These are phyloP conservation scores for Brachyistius frenatus DNA, from an alignment of 2,113 vertebrate species.

Conservation along the genomic window DNA sequence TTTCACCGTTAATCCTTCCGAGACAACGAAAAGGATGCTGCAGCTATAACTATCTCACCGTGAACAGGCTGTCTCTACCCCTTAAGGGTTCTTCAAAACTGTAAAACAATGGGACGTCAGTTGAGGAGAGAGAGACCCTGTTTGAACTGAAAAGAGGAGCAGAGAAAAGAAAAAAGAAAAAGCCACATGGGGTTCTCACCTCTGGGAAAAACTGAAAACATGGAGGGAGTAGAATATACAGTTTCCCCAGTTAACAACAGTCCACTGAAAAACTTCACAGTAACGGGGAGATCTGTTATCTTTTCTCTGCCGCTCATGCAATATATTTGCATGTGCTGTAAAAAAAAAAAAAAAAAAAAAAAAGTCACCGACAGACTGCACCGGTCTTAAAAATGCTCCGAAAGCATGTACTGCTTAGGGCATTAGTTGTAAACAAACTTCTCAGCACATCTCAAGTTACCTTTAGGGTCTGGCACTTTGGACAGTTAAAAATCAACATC, in stretches of 20 bases:
- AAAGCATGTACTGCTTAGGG: neutral
- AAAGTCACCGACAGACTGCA: neutral
- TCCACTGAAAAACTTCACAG: neutral
- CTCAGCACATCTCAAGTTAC: slow-evolving; percentile 36
- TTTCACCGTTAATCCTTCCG: neutral
- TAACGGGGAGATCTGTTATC: neutral
- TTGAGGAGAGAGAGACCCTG: neutral
- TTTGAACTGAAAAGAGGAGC: slow-evolving; percentile 4
- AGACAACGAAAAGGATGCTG: slow-evolving; percentile 1
- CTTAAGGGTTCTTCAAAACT: slow-evolving; percentile 14
- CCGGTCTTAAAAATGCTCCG: slow-evolving; percentile 13
- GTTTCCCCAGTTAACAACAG: neutral
- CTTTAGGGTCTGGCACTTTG: slow-evolving; percentile 2
- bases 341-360: neutral
- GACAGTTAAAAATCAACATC: slow-evolving; percentile 29
- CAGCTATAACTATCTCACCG: neutral
- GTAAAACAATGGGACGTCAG: slow-evolving; percentile 26
- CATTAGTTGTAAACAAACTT: slow-evolving; percentile 26
- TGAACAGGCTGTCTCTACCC: slow-evolving; percentile 5
- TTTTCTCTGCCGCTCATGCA: neutral
- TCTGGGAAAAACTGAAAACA: neutral
- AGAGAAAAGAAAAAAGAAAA: neutral
- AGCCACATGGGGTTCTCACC: neutral
- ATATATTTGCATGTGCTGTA: slow-evolving; percentile 1
- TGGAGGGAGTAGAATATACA: neutral